Conservation (phyloP, 2,888 invertebrate genomes). For the Malthinus flaveolus region DNA sequence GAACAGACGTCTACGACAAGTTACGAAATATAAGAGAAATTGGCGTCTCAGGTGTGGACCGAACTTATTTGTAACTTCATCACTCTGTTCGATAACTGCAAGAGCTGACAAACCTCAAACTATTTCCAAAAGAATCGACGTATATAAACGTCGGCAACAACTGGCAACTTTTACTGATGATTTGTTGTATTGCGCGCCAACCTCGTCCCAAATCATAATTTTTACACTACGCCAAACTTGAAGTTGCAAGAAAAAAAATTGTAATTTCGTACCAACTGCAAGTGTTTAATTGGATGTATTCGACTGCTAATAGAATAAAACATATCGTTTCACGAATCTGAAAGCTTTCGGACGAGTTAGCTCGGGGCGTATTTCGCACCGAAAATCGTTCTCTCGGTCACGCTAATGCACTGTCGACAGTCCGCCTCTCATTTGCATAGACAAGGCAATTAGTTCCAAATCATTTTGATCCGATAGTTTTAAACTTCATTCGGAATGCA, state of each 20-base stretch:
- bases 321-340: slow-evolving; percentile 20
- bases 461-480: slow-evolving; percentile 41
- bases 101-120: slow-evolving; percentile 32
- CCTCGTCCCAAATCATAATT: slow-evolving; percentile 22
- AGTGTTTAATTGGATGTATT: slow-evolving; percentile 22
- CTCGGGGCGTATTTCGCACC: slow-evolving; percentile 27
- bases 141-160: slow-evolving; percentile 32
- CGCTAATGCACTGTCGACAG: slow-evolving; percentile 34
- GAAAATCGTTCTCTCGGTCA: slow-evolving; percentile 25
- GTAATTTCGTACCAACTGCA: slow-evolving; percentile 11
- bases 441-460: slow-evolving; percentile 41
- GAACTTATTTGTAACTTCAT: slow-evolving; percentile 35
- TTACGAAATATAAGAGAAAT: slow-evolving; percentile 32
- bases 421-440: slow-evolving; percentile 40
- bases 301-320: slow-evolving; percentile 23
- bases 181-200: slow-evolving; percentile 33
- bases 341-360: slow-evolving; percentile 29
- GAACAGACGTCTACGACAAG: slow-evolving; percentile 26
- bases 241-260: slow-evolving; percentile 5
- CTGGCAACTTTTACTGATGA: slow-evolving; percentile 28
- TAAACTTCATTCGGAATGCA: slow-evolving; percentile 37
- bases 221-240: slow-evolving; percentile 5
- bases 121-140: slow-evolving; percentile 25
- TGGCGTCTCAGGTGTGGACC: slow-evolving; percentile 31
- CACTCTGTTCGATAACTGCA: slow-evolving; percentile 30